Base-by-base conservation (phyloP, 1,140 invertebrate species). In the Chironomus tepperi region DNA sequence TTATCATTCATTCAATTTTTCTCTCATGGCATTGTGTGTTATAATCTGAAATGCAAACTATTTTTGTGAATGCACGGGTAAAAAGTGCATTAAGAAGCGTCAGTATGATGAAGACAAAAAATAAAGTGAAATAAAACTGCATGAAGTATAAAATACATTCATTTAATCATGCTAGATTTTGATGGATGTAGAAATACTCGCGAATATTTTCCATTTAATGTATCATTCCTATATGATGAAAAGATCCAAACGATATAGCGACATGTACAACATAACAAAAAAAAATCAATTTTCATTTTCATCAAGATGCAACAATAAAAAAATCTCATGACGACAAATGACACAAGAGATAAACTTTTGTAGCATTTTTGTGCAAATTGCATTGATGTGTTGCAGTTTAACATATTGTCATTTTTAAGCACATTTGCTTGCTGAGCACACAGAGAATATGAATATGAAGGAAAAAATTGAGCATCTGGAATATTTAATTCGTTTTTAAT, bases 401-500 rank as follows among this genome's bases (percentile, higher is more conserved):
- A 57, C 47, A n/a, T 57, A 57, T 57, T 57, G 47, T 57, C 47
- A 34, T 34, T 2, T 34, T 34, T 34, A 34, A 34, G 24, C 24
- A 34, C 24, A 34, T 34, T 34, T 34, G 24, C 24, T 34, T 34
- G 1, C 24, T 34, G 24, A 34, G 24, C 5, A 34, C 5, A 34
- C 5, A 34, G 47, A 57, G n/a, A 57, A 57, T 57, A n/a, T 57
- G 47, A 12, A 57, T 57, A 57, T 57, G 47, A 57, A 12, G n/a
- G n/a, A 12, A 15, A 15, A 57, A 15, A 10, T 3, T 47, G 47
- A 57, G 12, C 47, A 57, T 57, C 47, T 57, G 47, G 47, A 15
- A 57, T 57, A n/a, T 57, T 57, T 57, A 57, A 57, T 57, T 57
- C 47, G 12, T 57, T 57, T 57, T 57, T 57, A 57, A 57, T 57